These are phyloP conservation scores for Mohoua ochrocephala DNA, from an alignment of 2,113 vertebrate genomes.

Conservation along the genomic window DNA sequence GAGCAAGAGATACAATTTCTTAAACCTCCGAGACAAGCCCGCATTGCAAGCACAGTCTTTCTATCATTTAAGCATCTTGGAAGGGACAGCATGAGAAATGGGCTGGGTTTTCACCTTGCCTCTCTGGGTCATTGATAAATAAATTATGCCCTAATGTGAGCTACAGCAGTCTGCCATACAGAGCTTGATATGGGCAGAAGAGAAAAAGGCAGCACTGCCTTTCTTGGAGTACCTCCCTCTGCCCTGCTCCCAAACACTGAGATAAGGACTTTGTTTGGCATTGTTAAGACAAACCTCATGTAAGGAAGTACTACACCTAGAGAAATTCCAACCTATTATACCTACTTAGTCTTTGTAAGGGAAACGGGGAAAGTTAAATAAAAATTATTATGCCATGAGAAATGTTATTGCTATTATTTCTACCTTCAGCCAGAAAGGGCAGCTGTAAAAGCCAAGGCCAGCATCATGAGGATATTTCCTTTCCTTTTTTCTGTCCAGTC, in stretches of 20 bases:
- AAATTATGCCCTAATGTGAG: not conserved
- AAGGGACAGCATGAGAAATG: slow-evolving; percentile 11
- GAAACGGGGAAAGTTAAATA: not conserved
- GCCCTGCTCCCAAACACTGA: not conserved
- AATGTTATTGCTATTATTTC: not conserved
- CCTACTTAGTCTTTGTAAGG: not conserved
- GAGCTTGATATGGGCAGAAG: not conserved
- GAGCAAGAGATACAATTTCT: not conserved
- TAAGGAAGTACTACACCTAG: not conserved
- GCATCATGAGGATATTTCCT: not conserved
- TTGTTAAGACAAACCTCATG: not conserved
- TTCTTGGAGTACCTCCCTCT: not conserved
- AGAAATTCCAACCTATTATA: not conserved
- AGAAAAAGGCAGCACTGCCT: not conserved
- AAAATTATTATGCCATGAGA: not conserved
- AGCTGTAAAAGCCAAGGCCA: not conserved
- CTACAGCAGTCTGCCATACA: not conserved
- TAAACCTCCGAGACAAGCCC: not conserved
- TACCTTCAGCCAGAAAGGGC: not conserved
- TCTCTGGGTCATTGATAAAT: not conserved
- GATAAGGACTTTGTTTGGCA: not conserved
- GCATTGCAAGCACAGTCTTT: not conserved
- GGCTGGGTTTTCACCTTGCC: not conserved
- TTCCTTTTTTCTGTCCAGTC: not conserved
- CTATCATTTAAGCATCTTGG: not conserved